Percentiles rank a stretch among this genome's conserved stretches.
These are phyloP conservation scores for Belgica antarctica DNA, from an alignment of 2,888 invertebrate genomes.

Conservation along the genomic window DNA sequence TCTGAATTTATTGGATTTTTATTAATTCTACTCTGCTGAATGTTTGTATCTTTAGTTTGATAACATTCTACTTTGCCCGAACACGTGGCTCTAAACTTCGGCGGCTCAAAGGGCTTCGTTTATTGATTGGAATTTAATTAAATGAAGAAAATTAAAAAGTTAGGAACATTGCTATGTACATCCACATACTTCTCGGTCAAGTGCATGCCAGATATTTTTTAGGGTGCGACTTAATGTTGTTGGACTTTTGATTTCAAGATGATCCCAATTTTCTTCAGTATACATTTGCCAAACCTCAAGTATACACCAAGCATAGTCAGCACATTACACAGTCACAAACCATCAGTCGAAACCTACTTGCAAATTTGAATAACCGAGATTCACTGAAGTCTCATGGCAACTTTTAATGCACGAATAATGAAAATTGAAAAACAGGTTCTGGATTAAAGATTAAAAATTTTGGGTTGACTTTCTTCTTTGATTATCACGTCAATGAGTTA, in stretches of 20 bases:
- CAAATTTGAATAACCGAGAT: not conserved
- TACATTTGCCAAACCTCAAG: no score
- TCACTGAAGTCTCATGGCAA: no score
- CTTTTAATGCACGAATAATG: not conserved
- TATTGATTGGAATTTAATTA: not conserved
- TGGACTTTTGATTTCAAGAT: no score
- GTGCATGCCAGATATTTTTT: no score
- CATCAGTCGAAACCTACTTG: not conserved
- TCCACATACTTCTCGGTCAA: not conserved
- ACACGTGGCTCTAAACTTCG: not conserved
- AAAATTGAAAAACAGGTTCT: not conserved
- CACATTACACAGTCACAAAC: no score
- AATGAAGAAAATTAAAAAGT: not conserved
- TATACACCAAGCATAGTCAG: no score
- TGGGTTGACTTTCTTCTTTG: not conserved
- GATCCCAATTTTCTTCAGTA: no score
- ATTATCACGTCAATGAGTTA: constrained; percentile 43
- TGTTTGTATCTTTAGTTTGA: not conserved
- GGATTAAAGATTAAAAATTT: constrained; percentile 3
- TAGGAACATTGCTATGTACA: constrained; percentile 5
- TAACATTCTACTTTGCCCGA: not conserved
- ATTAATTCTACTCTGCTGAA: constrained; percentile 3
- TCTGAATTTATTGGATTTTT: constrained; percentile 1
- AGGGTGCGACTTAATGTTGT: no score
- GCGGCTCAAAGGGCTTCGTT: not conserved